These are phyloP conservation scores for Megaleporinus macrocephalus DNA, from an alignment of 2,113 vertebrate species.

Conservation along the genomic window DNA sequence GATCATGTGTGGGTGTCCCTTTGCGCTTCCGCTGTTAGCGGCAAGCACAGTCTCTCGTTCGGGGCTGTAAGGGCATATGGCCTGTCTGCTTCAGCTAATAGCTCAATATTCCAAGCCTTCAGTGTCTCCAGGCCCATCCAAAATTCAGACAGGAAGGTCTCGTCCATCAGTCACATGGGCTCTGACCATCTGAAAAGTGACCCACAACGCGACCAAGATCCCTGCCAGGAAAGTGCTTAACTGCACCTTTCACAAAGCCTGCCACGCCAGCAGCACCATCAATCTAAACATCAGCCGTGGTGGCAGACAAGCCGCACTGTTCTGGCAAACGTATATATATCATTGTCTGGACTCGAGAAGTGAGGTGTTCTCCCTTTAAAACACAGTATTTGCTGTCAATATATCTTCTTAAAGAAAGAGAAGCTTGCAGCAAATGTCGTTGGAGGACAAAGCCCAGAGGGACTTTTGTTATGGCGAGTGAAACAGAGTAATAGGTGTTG, in stretches of 20 bases:
- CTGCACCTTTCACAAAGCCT: slow-evolving; percentile 52
- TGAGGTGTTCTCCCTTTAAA: slow-evolving; percentile 27
- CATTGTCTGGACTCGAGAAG: slow-evolving; percentile 21
- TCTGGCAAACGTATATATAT: slow-evolving; percentile 47
- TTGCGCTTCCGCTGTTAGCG: slow-evolving; percentile 8
- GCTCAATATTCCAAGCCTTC: slow-evolving; percentile 48
- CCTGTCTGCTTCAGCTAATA: slow-evolving; percentile 17
- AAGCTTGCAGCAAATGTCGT: neutral
- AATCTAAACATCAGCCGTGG: slow-evolving; percentile 58
- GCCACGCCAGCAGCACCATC: slow-evolving; percentile 53
- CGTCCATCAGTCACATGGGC: slow-evolving; percentile 61
- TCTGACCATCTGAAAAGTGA: slow-evolving; percentile 60
- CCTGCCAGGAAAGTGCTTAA: slow-evolving; percentile 64
- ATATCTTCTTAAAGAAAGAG: slow-evolving; percentile 14
- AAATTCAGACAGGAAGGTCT: slow-evolving; percentile 59
- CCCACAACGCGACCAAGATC: slow-evolving; percentile 56
- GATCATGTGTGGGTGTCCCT: slow-evolving; percentile 3
- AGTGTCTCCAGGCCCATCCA: slow-evolving; percentile 40
- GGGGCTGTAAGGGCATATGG: neutral
- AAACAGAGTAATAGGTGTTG: neutral
- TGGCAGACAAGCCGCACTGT: slow-evolving; percentile 31
- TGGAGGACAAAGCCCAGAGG: neutral
- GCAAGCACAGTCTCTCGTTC: slow-evolving; percentile 3
- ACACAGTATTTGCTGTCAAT: slow-evolving; percentile 14
- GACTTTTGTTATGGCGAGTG: neutral